Percentiles rank a stretch among this genome's conserved stretches.
Conservation (phyloP, 2,888 invertebrate species). For the Pammene fasciana region DNA sequence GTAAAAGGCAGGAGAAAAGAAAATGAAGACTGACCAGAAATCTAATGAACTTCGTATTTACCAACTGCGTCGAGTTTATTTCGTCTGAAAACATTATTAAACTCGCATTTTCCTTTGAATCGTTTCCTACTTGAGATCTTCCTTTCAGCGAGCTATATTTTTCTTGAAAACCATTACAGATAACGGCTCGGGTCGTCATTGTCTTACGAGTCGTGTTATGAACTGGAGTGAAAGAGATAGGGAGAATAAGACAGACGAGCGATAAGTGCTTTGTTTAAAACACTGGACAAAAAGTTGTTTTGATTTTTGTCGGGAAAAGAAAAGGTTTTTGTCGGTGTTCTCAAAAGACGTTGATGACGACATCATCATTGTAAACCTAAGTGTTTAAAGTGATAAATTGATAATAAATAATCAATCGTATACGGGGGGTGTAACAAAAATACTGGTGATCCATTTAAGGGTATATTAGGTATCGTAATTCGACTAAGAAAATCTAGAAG, state of each 20-base stretch:
- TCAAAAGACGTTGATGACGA: too few species aligned
- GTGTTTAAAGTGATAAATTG: too few species aligned
- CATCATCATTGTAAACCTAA: too few species aligned
- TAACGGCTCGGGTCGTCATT: constrained; percentile 25
- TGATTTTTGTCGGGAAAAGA: background rate
- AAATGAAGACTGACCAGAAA: constrained; percentile 4
- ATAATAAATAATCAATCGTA: too few species aligned
- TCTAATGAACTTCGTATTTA: constrained; percentile 5
- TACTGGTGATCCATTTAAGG: too few species aligned
- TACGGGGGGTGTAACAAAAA: too few species aligned
- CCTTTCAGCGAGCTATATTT: constrained; percentile 26
- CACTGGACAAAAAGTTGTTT: background rate
- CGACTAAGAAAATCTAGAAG: too few species aligned
- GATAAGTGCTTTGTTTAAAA: constrained; percentile 24
- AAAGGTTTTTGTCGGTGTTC: background rate
- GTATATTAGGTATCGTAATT: too few species aligned
- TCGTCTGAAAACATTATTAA: constrained; percentile 7
- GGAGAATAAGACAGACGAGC: constrained; percentile 24
- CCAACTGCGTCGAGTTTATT: constrained; percentile 14
- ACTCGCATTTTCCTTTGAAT: constrained; percentile 20
- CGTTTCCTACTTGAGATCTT: constrained; percentile 27
- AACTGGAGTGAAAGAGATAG: constrained; percentile 35
- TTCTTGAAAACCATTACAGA: constrained; percentile 31
- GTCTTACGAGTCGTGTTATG: constrained; percentile 19
- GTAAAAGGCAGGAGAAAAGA: background rate